These are phyloP conservation scores for Pammene fasciana DNA, from an alignment of 2,888 invertebrate genomes.

Conservation along the genomic window DNA sequence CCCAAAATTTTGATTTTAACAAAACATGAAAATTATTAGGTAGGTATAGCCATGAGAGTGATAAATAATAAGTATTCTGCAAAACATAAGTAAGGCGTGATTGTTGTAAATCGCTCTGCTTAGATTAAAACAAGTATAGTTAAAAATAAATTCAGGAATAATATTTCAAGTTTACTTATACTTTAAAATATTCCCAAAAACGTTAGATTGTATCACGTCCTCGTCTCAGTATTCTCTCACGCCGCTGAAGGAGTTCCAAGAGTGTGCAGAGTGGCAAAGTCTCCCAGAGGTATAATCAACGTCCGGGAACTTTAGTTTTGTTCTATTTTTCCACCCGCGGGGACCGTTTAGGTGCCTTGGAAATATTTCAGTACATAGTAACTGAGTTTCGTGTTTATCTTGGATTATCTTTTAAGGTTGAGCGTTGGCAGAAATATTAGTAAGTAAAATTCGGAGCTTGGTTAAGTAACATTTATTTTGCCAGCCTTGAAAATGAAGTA, in stretches of 20 bases:
- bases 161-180: too few relatives aligned
- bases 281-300: constrained; percentile 28
- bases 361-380: constrained; percentile 33
- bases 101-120: too few relatives aligned
- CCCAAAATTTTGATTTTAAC: too few relatives aligned
- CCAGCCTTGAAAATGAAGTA: neutral
- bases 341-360: constrained; percentile 30
- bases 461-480: neutral
- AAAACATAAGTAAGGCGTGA: too few relatives aligned
- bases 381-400: constrained; percentile 12
- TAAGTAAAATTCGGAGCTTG: constrained; percentile 8
- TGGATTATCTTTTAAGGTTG: neutral
- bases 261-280: constrained; percentile 20
- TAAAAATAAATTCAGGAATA: too few relatives aligned
- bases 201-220: constrained; percentile 8
- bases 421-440: neutral
- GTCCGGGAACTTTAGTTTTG: constrained; percentile 26
- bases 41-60: too few relatives aligned
- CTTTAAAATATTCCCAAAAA: neutral
- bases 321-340: constrained; percentile 28
- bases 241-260: constrained; percentile 7
- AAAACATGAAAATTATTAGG: too few relatives aligned
- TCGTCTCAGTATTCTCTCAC: constrained; percentile 11
- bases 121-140: too few relatives aligned
- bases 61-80: too few relatives aligned